These are phyloP conservation scores for Knipowitschia caucasica DNA, from an alignment of 2,797 vertebrate genomes.

Conservation along the genomic window DNA sequence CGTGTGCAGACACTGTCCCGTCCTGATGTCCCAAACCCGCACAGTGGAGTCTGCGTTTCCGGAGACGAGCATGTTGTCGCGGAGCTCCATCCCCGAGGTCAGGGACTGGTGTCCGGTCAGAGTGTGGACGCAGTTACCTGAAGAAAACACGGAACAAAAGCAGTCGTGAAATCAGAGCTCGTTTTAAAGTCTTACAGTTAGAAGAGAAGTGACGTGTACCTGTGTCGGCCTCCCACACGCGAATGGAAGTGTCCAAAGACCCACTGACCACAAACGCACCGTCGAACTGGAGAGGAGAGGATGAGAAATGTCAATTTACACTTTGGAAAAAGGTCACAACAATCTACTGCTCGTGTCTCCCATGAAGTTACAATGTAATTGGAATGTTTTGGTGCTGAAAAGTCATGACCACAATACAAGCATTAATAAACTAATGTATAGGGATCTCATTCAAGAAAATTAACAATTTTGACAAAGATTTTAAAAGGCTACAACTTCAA, in stretches of 20 bases:
- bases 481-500: background rate
- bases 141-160: background rate
- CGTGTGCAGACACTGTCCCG: slow-evolving; percentile 93
- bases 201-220: slow-evolving; percentile 27
- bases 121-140: slow-evolving; percentile 89
- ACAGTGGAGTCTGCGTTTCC: slow-evolving; percentile 95
- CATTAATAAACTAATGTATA: too few species aligned
- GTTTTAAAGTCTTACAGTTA: background rate
- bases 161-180: background rate
- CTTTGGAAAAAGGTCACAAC: too few species aligned
- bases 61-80: slow-evolving; percentile 91
- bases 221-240: slow-evolving; percentile 92
- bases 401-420: too few species aligned
- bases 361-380: too few species aligned
- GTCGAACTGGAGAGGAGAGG: slow-evolving; percentile 79
- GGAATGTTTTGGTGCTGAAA: too few species aligned
- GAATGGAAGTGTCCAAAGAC: slow-evolving; percentile 92
- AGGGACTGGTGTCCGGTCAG: slow-evolving; percentile 92
- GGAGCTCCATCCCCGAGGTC: slow-evolving; percentile 94
- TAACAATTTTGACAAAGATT: too few species aligned
- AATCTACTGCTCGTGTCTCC: too few species aligned
- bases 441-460: too few species aligned
- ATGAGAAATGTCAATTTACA: background rate
- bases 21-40: slow-evolving; percentile 93
- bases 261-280: slow-evolving; percentile 91